Conservation (phyloP, 2,113 vertebrate genomes). For the Rallus limicola region DNA sequence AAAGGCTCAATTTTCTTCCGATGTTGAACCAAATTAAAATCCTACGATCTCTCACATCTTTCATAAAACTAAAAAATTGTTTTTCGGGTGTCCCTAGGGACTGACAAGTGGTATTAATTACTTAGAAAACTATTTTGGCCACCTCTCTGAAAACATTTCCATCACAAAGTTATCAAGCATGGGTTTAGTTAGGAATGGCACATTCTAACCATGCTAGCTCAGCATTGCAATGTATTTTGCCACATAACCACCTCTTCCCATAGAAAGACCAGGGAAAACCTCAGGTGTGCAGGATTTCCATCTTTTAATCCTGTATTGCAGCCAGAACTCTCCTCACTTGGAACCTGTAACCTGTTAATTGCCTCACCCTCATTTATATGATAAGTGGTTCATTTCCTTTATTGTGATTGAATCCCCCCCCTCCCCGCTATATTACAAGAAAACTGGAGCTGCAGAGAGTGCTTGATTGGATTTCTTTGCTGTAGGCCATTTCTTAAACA, state of each 20-base stretch:
- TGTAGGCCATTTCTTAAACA: conserved; percentile 75
- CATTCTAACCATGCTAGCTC: neutral
- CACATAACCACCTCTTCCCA: neutral
- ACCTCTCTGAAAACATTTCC: neutral
- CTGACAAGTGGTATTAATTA: neutral
- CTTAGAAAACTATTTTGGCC: neutral
- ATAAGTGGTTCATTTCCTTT: conserved; percentile 75
- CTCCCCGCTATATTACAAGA: conserved; percentile 32
- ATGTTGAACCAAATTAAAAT: neutral
- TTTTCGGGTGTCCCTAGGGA: neutral
- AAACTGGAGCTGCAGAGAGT: conserved; percentile 67
- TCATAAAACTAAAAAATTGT: neutral
- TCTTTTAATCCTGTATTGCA: conserved; percentile 26
- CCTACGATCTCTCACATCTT: neutral
- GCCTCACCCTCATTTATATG: conserved; percentile 72
- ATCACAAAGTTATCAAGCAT: neutral
- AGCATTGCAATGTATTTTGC: neutral
- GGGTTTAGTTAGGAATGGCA: no score
- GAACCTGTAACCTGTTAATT: conserved; percentile 71
- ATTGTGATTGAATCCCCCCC: conserved; percentile 74
- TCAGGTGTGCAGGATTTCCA: neutral
- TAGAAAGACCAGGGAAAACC: neutral
- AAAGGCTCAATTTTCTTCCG: neutral
- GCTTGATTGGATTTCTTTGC: conserved; percentile 75
- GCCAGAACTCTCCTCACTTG: conserved; percentile 31